phyloP scores from a whole-genome alignment of 2,888 invertebrate genomes.

The Cephus sareptanus region DNA sequence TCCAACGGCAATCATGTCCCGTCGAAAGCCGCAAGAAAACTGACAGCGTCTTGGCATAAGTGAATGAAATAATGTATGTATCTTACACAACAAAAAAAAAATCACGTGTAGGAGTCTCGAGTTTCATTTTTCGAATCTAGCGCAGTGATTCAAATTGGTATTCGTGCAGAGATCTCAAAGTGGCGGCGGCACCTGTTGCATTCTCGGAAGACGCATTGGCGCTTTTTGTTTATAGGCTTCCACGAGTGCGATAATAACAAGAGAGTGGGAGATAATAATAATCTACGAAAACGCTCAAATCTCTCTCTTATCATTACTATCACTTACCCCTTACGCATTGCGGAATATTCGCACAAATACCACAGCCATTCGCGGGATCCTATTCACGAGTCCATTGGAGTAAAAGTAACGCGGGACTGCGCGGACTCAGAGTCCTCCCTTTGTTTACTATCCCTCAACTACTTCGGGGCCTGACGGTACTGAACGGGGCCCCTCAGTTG shows the following conservation, averaged over 20 bases:
- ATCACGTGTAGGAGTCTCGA: constrained; percentile 11
- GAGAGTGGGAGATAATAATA: neutral
- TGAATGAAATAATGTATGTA: neutral
- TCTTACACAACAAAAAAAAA: neutral
- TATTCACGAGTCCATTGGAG: neutral
- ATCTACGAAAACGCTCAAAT: neutral
- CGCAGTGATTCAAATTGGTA: neutral
- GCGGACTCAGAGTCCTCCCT: neutral
- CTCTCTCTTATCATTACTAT: neutral
- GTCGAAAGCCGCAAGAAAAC: neutral
- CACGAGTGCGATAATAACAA: neutral
- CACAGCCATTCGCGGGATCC: neutral
- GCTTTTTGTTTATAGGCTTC: neutral
- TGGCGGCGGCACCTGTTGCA: constrained; percentile 18
- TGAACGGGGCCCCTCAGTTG: neutral
- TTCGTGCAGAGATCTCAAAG: constrained; percentile 5
- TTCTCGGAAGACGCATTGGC: constrained; percentile 16
- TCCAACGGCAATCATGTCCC: neutral
- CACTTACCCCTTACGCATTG: neutral
- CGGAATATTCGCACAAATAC: neutral
- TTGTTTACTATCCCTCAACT: neutral
- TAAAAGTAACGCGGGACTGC: neutral
- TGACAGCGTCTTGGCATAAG: neutral
- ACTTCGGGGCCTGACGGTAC: neutral
- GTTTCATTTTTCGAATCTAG: constrained; percentile 21